These are phyloP conservation scores for Panzeria rudis DNA, from an alignment of 2,888 invertebrate species.

Conservation along the genomic window DNA sequence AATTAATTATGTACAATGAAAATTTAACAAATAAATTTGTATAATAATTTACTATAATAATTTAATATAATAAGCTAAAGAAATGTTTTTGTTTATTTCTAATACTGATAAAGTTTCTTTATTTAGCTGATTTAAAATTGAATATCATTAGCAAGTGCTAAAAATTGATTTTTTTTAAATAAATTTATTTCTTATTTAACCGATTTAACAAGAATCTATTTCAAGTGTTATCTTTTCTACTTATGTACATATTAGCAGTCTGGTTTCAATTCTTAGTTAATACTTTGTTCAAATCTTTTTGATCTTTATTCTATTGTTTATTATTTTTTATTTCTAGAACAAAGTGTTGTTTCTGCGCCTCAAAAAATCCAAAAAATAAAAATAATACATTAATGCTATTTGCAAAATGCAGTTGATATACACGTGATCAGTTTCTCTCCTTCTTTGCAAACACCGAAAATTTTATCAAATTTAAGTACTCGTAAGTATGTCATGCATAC, in stretches of 20 bases:
- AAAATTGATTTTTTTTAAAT: background rate
- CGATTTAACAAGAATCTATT: background rate
- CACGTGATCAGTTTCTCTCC: conserved; percentile 40
- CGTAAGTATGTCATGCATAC: conserved; percentile 48
- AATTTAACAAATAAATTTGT: background rate
- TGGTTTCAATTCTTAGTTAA: background rate
- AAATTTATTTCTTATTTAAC: background rate
- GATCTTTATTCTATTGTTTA: conserved; percentile 8
- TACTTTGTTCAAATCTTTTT: background rate
- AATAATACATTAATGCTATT: background rate
- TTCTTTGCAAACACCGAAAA: background rate
- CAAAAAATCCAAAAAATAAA: background rate
- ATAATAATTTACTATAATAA: background rate
- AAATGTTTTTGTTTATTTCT: background rate
- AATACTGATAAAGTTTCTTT: background rate
- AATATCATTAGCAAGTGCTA: background rate
- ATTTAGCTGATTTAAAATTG: conserved; percentile 3
- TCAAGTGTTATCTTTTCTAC: background rate
- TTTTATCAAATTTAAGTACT: conserved; percentile 57
- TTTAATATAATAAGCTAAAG: background rate
- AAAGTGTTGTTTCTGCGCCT: conserved; percentile 18
- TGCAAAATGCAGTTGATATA: conserved; percentile 38
- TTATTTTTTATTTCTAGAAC: conserved; percentile 22
- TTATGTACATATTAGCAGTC: background rate
- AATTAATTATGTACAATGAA: no score